Evolutionary conservation across 2,888 invertebrate genomes (phyloP).

Genomic region (Elysia crispata): DNA sequence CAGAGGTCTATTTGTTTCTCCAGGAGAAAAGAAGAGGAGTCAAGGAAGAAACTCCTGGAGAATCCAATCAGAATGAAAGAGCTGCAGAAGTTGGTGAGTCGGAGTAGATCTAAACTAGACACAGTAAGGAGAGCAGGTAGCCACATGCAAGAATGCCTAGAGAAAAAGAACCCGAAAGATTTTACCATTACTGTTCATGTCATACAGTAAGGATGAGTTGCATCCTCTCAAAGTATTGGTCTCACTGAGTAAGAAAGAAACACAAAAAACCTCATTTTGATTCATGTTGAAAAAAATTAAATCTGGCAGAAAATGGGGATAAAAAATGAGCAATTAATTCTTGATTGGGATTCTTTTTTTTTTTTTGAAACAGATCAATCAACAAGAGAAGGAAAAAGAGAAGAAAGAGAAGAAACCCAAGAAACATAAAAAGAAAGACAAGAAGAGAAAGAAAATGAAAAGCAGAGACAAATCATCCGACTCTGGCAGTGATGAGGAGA

Average conservation of each 20-base stretch:
- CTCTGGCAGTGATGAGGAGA: slow-evolving; percentile 56
- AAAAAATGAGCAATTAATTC: too few relatives aligned
- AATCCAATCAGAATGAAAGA: slow-evolving; percentile 95
- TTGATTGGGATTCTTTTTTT: slow-evolving; percentile 28
- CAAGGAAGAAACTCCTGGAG: slow-evolving; percentile 88
- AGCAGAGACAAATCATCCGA: slow-evolving; percentile 59
- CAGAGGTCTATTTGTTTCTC: neutral
- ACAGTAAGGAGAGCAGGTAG: too few relatives aligned
- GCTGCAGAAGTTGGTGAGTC: slow-evolving; percentile 85
- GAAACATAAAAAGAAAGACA: slow-evolving; percentile 78
- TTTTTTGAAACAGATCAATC: slow-evolving; percentile 49
- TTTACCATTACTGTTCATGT: too few relatives aligned
- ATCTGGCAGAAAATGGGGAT: too few relatives aligned
- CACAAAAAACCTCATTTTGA: too few relatives aligned
- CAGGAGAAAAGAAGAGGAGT: slow-evolving; percentile 90
- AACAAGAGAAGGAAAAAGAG: slow-evolving; percentile 49
- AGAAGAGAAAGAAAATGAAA: slow-evolving; percentile 75
- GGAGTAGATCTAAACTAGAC: neutral
- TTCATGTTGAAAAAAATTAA: too few relatives aligned
- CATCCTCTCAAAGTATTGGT: too few relatives aligned
- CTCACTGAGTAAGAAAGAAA: too few relatives aligned
- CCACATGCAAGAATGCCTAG: too few relatives aligned
- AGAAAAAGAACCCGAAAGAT: too few relatives aligned
- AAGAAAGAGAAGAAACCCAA: slow-evolving; percentile 44
- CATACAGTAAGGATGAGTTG: too few relatives aligned